Conservation (phyloP, 2,797 vertebrate species). For the Siniperca undulata region DNA sequence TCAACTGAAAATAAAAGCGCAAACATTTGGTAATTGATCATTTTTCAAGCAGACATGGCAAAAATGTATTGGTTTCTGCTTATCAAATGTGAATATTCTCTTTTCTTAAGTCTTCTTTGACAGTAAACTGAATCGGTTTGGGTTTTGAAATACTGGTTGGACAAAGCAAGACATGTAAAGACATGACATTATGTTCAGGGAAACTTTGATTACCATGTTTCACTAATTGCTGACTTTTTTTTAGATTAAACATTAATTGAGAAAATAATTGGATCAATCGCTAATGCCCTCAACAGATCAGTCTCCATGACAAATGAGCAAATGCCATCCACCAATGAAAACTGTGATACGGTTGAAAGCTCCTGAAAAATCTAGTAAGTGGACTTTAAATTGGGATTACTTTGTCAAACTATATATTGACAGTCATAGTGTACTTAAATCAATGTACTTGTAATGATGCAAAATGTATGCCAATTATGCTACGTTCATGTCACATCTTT, state of each 20-base stretch:
- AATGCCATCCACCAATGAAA: not conserved
- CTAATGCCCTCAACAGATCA: not conserved
- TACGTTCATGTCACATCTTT: not conserved
- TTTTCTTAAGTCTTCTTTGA: not conserved
- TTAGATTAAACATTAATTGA: not conserved
- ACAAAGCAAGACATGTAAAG: not conserved
- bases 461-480: not conserved
- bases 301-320: not conserved
- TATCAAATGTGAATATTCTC: not conserved
- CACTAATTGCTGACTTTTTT: not conserved
- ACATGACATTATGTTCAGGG: not conserved
- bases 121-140: not conserved
- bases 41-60: not conserved
- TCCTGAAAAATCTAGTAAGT: not conserved
- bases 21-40: not conserved
- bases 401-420: not conserved
- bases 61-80: not conserved
- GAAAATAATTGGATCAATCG: not conserved
- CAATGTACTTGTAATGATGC: not conserved
- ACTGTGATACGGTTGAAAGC: not conserved
- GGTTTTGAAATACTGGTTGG: not conserved
- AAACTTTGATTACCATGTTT: not conserved
- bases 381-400: not conserved
- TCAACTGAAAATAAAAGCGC: not conserved
- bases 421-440: not conserved